phyloP scores from a whole-genome alignment of 2,888 invertebrate genomes.

The Tetheella fluctuosa region DNA sequence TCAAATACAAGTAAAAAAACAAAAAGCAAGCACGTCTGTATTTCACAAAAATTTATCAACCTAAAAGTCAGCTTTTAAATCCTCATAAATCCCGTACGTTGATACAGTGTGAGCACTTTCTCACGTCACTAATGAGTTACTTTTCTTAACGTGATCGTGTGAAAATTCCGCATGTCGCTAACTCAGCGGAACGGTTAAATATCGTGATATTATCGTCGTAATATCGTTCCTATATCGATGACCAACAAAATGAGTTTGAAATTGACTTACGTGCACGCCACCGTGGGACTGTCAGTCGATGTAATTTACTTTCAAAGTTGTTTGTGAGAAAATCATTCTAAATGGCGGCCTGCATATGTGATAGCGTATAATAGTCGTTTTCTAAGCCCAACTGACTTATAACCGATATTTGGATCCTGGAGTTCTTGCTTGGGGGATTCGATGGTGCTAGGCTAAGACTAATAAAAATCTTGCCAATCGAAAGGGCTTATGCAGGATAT shows the following conservation, averaged over 20 bases:
- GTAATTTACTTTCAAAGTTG: slow-evolving; percentile 40
- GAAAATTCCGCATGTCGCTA: slow-evolving; percentile 18
- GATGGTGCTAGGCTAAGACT: no score
- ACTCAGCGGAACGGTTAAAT: slow-evolving; percentile 32
- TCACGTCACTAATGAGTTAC: slow-evolving; percentile 12
- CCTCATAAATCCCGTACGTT: not conserved
- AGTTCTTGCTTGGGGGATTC: no score
- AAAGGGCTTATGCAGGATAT: no score
- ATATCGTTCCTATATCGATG: slow-evolving; percentile 30
- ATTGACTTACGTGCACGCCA: slow-evolving; percentile 52
- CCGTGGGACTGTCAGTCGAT: slow-evolving; percentile 34
- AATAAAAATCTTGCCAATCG: no score
- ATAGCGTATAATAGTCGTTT: not conserved
- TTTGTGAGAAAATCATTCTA: slow-evolving; percentile 30
- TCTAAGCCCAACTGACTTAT: no score
- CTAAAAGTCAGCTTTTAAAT: not conserved
- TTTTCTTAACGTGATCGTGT: slow-evolving; percentile 15
- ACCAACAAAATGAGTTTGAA: slow-evolving; percentile 46
- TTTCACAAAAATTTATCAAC: not conserved
- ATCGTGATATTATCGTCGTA: slow-evolving; percentile 35
- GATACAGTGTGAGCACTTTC: not conserved
- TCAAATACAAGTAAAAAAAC: no score
- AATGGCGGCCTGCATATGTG: not conserved
- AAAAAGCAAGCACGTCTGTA: not conserved
- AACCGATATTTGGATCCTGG: no score